Evolutionary conservation across 2,888 invertebrate genomes (phyloP).

Genomic region (Temnothorax unifasciatus): DNA sequence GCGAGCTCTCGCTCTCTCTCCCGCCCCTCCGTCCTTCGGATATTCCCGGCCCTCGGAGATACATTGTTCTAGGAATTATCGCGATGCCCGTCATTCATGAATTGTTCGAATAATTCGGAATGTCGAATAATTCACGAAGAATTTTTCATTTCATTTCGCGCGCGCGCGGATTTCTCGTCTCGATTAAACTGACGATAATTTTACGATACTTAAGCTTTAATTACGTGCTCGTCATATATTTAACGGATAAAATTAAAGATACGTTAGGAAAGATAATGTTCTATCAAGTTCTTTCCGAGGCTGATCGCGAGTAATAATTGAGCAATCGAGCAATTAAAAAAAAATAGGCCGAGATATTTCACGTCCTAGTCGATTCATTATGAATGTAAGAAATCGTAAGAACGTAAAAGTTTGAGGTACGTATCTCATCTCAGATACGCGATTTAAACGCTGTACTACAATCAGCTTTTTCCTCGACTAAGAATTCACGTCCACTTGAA

Average conservation of each 20-base stretch:
- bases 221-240: not conserved
- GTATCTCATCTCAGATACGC: slow-evolving; percentile 10
- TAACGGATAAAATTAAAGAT: not conserved
- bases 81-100: slow-evolving; percentile 1
- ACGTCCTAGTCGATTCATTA: not conserved
- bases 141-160: not conserved
- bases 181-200: not conserved
- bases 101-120: slow-evolving; percentile 13
- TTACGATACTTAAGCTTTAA: not conserved
- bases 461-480: slow-evolving; percentile 6
- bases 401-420: slow-evolving; percentile 12
- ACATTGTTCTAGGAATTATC: slow-evolving; percentile 30
- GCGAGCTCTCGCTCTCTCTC: not conserved
- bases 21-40: not conserved
- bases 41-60: slow-evolving; percentile 4
- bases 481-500: slow-evolving; percentile 18
- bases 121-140: not conserved
- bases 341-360: not conserved
- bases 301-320: not conserved
- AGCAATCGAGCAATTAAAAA: not conserved
- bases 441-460: slow-evolving; percentile 31
- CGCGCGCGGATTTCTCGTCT: not conserved
- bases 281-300: not conserved
- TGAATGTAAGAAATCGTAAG: slow-evolving; percentile 7
- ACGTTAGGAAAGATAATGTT: not conserved